A percentile compares a stretch with the other conserved stretches of the same genome.
Conservation (phyloP, 2,113 vertebrate species). For the Thunnus thynnus region DNA sequence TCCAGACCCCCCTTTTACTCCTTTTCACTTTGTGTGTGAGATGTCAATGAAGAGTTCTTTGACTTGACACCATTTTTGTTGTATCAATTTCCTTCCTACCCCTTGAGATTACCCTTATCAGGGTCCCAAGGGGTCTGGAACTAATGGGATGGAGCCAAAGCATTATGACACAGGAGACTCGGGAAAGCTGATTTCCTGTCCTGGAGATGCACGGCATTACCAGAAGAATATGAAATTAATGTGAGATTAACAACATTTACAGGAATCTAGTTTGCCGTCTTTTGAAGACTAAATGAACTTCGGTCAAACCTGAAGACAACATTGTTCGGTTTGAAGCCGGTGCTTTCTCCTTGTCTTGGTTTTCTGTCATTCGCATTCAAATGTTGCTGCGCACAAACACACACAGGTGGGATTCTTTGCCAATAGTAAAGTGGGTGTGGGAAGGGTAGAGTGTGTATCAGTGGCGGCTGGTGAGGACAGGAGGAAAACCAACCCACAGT, state of each 20-base stretch:
- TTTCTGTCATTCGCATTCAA: conserved; percentile 2
- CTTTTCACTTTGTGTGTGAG: not conserved
- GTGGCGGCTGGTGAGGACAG: too few relatives aligned
- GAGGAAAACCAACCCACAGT: too few relatives aligned
- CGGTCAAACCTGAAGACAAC: not conserved
- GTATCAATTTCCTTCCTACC: conserved; percentile 19
- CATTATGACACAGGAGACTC: conserved; percentile 32
- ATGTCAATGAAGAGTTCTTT: conserved; percentile 20
- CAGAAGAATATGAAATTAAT: conserved; percentile 20
- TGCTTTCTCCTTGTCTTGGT: not conserved
- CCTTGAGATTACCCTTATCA: conserved; percentile 41
- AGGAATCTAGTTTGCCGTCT: not conserved
- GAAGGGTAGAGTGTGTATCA: not conserved
- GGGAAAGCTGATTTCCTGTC: conserved; percentile 20
- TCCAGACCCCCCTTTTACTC: not conserved
- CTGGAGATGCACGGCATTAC: not conserved
- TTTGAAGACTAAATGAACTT: not conserved
- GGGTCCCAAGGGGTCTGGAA: not conserved
- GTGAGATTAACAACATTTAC: conserved; percentile 12
- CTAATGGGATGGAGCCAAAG: conserved; percentile 26
- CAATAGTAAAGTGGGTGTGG: conserved; percentile 4
- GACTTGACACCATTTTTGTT: conserved; percentile 19
- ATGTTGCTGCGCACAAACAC: conserved; percentile 7
- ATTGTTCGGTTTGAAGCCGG: not conserved
- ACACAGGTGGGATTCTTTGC: conserved; percentile 14